Evolutionary conservation across 2,888 invertebrate genomes (phyloP).

Genomic region (Sinohyriopsis cumingii): DNA sequence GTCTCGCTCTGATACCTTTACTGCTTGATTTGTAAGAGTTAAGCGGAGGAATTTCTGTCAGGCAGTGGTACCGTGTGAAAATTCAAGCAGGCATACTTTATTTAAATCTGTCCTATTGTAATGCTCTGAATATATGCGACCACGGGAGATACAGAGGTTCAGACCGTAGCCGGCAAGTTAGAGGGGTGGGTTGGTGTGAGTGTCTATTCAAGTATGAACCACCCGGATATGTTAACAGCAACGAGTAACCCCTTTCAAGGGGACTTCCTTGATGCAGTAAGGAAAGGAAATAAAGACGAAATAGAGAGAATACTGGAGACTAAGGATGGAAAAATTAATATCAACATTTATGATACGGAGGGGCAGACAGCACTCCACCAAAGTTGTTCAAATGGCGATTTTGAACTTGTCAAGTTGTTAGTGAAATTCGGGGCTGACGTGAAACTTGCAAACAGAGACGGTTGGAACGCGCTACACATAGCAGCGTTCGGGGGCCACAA

Average conservation of each 20-base stretch:
- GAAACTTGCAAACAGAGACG: slow-evolving; percentile 71
- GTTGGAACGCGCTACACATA: slow-evolving; percentile 71
- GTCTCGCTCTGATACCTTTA: no score
- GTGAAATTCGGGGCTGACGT: slow-evolving; percentile 72
- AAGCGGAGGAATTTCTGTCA: no score
- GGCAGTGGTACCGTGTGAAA: no score
- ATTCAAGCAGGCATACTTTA: no score
- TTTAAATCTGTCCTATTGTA: no score
- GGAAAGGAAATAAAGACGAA: slow-evolving; percentile 66
- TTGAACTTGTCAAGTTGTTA: slow-evolving; percentile 72
- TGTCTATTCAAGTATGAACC: slow-evolving; percentile 15
- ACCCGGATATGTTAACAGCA: slow-evolving; percentile 21
- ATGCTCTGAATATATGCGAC: no score
- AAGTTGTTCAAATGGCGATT: slow-evolving; percentile 70
- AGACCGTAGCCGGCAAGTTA: no score
- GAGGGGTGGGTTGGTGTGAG: neutral
- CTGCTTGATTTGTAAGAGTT: no score
- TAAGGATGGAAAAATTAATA: slow-evolving; percentile 67
- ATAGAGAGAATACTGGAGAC: slow-evolving; percentile 67
- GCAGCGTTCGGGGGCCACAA: slow-evolving; percentile 71
- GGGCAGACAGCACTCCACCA: slow-evolving; percentile 72
- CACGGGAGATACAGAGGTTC: no score
- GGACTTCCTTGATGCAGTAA: slow-evolving; percentile 68
- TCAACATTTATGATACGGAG: slow-evolving; percentile 70
- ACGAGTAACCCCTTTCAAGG: slow-evolving; percentile 57